Evolutionary conservation across 2,797 vertebrate genomes (phyloP).

Genomic region (Peromyscus eremicus): DNA sequence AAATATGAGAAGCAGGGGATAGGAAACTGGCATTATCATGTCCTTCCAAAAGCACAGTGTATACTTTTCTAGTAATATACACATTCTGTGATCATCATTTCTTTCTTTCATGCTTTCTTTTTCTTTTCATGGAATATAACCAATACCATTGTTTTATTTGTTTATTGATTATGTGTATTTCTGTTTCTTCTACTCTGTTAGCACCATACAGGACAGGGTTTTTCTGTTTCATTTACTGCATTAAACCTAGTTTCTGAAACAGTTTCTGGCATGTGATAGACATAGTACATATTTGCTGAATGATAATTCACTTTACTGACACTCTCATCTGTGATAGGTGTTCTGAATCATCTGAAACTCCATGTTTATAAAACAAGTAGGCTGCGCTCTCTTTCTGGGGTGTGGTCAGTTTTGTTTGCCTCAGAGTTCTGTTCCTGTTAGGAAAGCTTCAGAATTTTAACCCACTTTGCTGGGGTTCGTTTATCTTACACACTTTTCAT

Average conservation of each 20-base stretch:
- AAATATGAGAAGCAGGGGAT: conserved; percentile 30
- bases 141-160: background rate
- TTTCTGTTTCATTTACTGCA: background rate
- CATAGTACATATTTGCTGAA: conserved; percentile 1
- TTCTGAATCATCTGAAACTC: conserved; percentile 45
- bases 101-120: background rate
- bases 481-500: conserved; percentile 30
- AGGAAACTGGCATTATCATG: conserved; percentile 18
- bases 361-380: conserved; percentile 26
- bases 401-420: background rate
- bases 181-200: background rate
- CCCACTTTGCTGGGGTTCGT: background rate
- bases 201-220: background rate
- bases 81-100: background rate
- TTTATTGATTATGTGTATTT: conserved; percentile 31
- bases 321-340: background rate
- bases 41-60: background rate
- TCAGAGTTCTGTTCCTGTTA: conserved; percentile 5
- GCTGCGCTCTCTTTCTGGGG: background rate
- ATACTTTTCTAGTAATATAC: background rate
- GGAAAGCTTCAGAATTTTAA: conserved; percentile 46
- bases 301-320: conserved; percentile 41
- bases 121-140: background rate
- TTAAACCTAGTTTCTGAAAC: conserved; percentile 24
- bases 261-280: background rate